A percentile compares a stretch with the other conserved stretches of the same genome.
Conservation (phyloP, 2,113 vertebrate genomes). For the Otus sunia region DNA sequence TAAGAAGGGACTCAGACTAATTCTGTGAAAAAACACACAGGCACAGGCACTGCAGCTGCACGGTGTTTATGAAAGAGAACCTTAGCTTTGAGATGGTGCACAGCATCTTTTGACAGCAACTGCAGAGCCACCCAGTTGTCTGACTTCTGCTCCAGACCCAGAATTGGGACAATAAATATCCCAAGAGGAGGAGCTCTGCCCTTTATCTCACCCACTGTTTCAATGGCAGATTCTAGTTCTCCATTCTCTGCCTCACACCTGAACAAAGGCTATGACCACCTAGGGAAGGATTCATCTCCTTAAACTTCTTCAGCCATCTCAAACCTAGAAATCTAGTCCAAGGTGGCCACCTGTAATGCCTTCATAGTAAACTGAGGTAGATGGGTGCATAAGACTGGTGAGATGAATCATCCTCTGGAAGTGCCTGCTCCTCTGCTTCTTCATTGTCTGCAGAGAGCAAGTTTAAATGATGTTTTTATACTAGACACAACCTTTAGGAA, state of each 20-base stretch:
- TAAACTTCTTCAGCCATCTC: background rate
- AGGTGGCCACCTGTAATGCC: background rate
- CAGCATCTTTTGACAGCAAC: background rate
- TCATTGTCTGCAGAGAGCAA: background rate
- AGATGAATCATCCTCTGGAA: background rate
- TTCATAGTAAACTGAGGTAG: background rate
- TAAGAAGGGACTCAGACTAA: background rate
- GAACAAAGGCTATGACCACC: background rate
- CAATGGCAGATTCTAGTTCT: background rate
- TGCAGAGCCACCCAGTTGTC: background rate
- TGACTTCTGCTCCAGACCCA: background rate
- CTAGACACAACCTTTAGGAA: background rate
- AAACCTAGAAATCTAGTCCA: background rate
- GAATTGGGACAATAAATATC: background rate
- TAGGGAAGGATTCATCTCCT: background rate
- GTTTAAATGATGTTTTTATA: background rate
- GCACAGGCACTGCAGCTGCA: background rate
- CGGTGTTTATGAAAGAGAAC: background rate
- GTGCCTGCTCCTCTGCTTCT: background rate
- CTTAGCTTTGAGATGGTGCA: background rate
- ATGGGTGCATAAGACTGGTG: background rate
- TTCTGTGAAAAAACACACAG: background rate
- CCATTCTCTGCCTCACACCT: background rate
- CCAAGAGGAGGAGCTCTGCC: background rate
- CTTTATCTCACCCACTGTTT: background rate